A percentile compares a stretch with the other conserved stretches of the same genome.
Evolutionary conservation across 2,113 vertebrate species (phyloP).

Genomic region (Forbesichthys agassizii): DNA sequence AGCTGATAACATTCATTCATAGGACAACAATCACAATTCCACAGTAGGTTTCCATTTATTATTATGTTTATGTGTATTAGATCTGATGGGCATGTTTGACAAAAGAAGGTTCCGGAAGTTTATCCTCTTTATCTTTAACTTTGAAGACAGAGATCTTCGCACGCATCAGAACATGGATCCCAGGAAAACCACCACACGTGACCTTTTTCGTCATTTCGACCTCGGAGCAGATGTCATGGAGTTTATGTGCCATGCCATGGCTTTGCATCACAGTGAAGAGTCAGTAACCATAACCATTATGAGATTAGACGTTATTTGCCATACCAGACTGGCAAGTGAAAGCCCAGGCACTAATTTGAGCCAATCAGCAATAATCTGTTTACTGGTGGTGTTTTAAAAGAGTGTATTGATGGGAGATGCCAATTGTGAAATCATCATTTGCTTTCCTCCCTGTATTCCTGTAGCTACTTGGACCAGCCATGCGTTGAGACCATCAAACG

Average conservation of each 20-base stretch:
- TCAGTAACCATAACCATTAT: conserved; percentile 68
- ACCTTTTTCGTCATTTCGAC: conserved; percentile 90
- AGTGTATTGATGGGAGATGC: too few relatives aligned
- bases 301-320: too few relatives aligned
- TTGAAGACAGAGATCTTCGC: conserved; percentile 82
- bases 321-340: too few relatives aligned
- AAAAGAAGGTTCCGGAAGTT: conserved; percentile 93
- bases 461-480: conserved; percentile 77
- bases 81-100: conserved; percentile 94
- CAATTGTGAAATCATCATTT: not conserved
- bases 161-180: conserved; percentile 89
- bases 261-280: conserved; percentile 89
- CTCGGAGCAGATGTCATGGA: conserved; percentile 91
- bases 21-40: not conserved
- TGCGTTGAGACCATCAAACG: conserved; percentile 69
- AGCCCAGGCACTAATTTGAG: not conserved
- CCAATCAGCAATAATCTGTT: not conserved
- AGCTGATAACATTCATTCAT: too few relatives aligned
- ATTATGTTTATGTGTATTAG: conserved; percentile 58
- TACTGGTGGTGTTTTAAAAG: not conserved
- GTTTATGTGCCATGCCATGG: conserved; percentile 89
- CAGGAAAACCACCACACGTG: conserved; percentile 82
- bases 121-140: conserved; percentile 86
- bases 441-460: not conserved
- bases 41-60: not conserved